phyloP scores from a whole-genome alignment of 2,797 vertebrate species.

The Craterocephalus amniculus region DNA sequence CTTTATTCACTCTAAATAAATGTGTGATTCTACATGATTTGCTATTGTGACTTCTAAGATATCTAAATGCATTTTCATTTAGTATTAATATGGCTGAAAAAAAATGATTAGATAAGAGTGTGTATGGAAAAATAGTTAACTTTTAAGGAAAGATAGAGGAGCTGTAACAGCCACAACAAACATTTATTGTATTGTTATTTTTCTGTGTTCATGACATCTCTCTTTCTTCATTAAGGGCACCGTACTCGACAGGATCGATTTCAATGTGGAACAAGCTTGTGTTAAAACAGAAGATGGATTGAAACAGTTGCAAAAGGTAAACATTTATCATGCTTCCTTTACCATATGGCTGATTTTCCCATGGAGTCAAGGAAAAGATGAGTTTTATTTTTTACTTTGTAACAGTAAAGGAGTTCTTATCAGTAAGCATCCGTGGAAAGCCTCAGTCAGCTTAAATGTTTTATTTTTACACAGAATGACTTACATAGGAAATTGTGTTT shows the following conservation, averaged over 20 bases:
- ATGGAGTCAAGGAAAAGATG: too few relatives aligned
- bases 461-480: too few relatives aligned
- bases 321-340: not conserved
- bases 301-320: constrained; percentile 96
- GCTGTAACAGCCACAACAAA: not conserved
- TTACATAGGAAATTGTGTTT: too few relatives aligned
- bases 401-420: too few relatives aligned
- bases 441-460: too few relatives aligned
- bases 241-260: constrained; percentile 97
- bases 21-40: too few relatives aligned
- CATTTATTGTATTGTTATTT: not conserved
- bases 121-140: not conserved
- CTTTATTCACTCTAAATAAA: too few relatives aligned
- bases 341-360: too few relatives aligned
- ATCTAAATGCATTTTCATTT: not conserved
- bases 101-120: not conserved
- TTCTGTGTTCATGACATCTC: not conserved
- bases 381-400: too few relatives aligned
- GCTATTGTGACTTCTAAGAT: too few relatives aligned
- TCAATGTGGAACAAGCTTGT: constrained; percentile 96
- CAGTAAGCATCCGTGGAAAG: too few relatives aligned
- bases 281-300: constrained; percentile 96
- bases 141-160: not conserved
- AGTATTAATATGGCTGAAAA: not conserved
- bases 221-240: constrained; percentile 86